Base-by-base conservation (phyloP, 1,140 invertebrate genomes). In the Drosophila rhopaloa region DNA sequence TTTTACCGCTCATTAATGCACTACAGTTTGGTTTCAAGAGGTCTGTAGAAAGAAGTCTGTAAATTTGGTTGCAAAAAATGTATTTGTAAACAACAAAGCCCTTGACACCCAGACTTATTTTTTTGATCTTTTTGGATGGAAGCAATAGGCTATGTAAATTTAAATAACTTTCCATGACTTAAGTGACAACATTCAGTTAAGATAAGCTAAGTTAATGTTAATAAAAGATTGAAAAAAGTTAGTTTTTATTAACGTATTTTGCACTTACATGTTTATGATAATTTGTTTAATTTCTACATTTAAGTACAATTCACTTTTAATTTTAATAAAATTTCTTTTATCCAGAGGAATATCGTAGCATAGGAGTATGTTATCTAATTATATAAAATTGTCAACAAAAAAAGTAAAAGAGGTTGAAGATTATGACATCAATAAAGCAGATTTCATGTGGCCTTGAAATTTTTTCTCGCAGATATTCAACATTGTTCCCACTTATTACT, bases 1-100 rank as follows among this genome's bases (percentile, higher is more conserved):
- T 27, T 46, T 35, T 50, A 27, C 32, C 38, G 24, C 61, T 67
- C 51, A 76, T 57, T 46, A 65, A 65, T 71, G 40, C 43, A 48
- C 50, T 14, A n/a, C 37, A 24, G 27, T 29, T 13, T 46, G 35
- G 4, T 13, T 50, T 58, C 14, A 7, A 41, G 10, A 43, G 27
- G 38, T 60, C 27, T 66, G 14, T 19, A 9, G 9, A 32, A 29
- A 24, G 14, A 50, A 38, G 35, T 58, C 29, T 35, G 19, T 40
- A 48, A 16, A 46, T 53, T 50, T 66, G 35, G 35, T 14, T n/a
- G 19, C 19, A 40, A 41, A 50, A 61, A 65, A 50, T 32, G 24
- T 24, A 11, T 6, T 6, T 4, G 38, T 27, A 35, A 11, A 44
- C 43, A 9, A 53, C 3, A 44, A 9, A 67, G 6, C n/a, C 13